Conservation (phyloP, 1,140 invertebrate genomes). For the Pemphigus obesinymphae region DNA sequence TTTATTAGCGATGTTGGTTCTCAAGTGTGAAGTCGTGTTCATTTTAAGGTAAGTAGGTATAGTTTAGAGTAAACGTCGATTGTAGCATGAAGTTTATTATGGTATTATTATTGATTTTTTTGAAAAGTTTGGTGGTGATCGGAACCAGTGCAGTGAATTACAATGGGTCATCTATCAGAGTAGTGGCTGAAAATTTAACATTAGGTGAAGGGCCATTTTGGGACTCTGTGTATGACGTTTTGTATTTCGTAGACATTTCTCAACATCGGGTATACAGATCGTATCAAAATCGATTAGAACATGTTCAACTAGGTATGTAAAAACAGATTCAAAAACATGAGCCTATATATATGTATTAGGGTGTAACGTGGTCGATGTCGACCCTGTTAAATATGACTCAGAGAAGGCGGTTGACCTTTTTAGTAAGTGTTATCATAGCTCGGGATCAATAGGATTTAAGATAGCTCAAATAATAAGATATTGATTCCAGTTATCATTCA, state of each 20-base stretch:
- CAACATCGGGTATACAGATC: slow-evolving; percentile 57
- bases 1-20: neutral
- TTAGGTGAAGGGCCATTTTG: slow-evolving; percentile 65
- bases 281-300: slow-evolving; percentile 33
- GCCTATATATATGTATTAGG: no score
- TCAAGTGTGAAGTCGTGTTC: neutral
- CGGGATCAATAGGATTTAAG: no score
- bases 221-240: slow-evolving; percentile 58
- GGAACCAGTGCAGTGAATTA: neutral
- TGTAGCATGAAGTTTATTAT: no score
- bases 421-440: no score
- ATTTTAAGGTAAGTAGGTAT: neutral
- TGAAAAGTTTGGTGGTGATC: neutral
- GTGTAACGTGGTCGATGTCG: no score
- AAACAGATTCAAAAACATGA: no score
- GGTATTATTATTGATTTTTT: neutral
- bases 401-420: no score
- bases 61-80: no score
- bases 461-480: no score
- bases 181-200: slow-evolving; percentile 46
- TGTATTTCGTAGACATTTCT: slow-evolving; percentile 66
- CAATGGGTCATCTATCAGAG: neutral
- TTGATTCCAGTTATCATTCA: no score
- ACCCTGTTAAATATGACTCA: no score
- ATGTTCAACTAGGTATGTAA: neutral